Percentiles rank a stretch among this genome's conserved stretches.
These are phyloP conservation scores for Cordilura impudica DNA, from an alignment of 2,888 invertebrate genomes.

Conservation along the genomic window DNA sequence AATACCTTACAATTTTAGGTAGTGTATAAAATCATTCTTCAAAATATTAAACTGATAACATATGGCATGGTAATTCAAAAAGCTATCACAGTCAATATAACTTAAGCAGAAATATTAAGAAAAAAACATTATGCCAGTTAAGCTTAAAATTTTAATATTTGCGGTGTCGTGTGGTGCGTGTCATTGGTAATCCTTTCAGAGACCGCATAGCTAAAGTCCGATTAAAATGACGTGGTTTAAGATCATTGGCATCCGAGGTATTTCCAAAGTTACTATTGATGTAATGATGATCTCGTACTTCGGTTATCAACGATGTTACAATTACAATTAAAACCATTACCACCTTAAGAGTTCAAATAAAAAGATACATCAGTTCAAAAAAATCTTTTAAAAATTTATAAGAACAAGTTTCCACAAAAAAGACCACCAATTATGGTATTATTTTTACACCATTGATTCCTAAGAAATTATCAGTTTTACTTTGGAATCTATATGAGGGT, in stretches of 20 bases:
- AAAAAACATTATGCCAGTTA: background rate
- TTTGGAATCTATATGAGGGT: too few relatives aligned
- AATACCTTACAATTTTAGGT: too few relatives aligned
- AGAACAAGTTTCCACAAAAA: too few relatives aligned
- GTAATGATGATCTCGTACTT: slow-evolving; percentile 73
- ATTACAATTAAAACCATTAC: slow-evolving; percentile 90
- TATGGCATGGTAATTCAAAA: slow-evolving; percentile 42
- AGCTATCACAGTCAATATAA: slow-evolving; percentile 54
- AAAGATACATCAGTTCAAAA: background rate
- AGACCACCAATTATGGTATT: too few relatives aligned
- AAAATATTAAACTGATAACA: slow-evolving; percentile 18
- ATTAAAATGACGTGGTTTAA: slow-evolving; percentile 89
- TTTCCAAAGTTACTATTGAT: slow-evolving; percentile 68
- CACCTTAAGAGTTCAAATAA: slow-evolving; percentile 81
- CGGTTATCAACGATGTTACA: slow-evolving; percentile 81
- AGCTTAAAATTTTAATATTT: slow-evolving; percentile 63
- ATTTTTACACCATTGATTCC: too few relatives aligned
- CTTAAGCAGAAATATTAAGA: slow-evolving; percentile 36
- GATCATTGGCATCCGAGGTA: slow-evolving; percentile 77
- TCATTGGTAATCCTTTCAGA: slow-evolving; percentile 80
- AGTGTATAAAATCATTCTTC: background rate
- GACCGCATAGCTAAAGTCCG: slow-evolving; percentile 94
- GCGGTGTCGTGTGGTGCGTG: slow-evolving; percentile 68
- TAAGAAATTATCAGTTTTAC: too few relatives aligned
- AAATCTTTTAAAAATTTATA: slow-evolving; percentile 21